A percentile compares a stretch with the other conserved stretches of the same genome.
These are phyloP conservation scores for Sycophaga agraensis DNA, from an alignment of 1,140 invertebrate species.

Conservation along the genomic window DNA sequence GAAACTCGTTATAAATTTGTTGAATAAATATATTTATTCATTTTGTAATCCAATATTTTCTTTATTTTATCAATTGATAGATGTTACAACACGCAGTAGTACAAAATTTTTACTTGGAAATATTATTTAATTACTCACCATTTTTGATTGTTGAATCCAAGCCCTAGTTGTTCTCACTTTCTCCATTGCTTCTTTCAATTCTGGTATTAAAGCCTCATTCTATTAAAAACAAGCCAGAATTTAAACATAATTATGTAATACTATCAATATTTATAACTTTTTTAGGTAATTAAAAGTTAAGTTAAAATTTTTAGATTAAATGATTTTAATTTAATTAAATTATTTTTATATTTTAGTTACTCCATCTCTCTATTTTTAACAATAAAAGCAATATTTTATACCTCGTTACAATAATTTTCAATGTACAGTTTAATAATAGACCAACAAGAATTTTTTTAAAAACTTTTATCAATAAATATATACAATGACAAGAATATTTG, in stretches of 20 bases:
- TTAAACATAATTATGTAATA: neutral
- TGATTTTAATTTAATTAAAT: neutral
- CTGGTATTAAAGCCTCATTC: constrained; percentile 31
- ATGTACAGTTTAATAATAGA: too few relatives aligned
- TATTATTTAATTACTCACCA: constrained; percentile 41
- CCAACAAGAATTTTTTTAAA: too few relatives aligned
- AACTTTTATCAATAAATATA: neutral
- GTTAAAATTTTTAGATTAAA: neutral
- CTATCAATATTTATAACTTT: neutral
- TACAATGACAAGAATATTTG: neutral
- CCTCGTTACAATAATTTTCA: too few relatives aligned
- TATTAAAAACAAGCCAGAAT: constrained; percentile 24
- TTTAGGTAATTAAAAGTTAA: neutral
- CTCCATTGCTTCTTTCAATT: constrained; percentile 10
- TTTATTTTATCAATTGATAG: too few relatives aligned
- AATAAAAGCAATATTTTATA: too few relatives aligned
- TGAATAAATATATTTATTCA: constrained; percentile 48
- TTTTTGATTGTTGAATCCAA: constrained; percentile 22
- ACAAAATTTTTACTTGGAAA: too few relatives aligned
- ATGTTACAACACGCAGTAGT: too few relatives aligned
- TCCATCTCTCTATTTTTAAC: too few relatives aligned
- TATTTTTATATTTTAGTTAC: neutral
- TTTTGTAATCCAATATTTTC: constrained; percentile 23
- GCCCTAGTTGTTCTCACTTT: constrained; percentile 17
- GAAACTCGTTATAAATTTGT: constrained; percentile 35